These are phyloP conservation scores for Dendrocopos noguchii DNA, from an alignment of 2,113 vertebrate genomes.

Conservation along the genomic window DNA sequence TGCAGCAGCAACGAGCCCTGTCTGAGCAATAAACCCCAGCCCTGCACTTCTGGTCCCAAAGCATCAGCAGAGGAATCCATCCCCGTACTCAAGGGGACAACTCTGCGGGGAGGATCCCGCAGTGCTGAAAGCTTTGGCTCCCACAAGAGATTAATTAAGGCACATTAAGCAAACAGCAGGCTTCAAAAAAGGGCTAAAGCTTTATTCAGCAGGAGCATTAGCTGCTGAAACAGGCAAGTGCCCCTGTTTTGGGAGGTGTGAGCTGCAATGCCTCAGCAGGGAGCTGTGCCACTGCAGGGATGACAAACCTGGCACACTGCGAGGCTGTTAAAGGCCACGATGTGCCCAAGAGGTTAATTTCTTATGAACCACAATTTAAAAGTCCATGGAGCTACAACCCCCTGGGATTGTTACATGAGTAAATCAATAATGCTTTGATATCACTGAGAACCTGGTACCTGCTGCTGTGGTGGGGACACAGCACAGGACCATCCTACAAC, in stretches of 20 bases:
- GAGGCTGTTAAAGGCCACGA: background rate
- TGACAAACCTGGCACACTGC: rapidly evolving
- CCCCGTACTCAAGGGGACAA: background rate
- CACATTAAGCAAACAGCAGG: background rate
- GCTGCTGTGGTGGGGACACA: background rate
- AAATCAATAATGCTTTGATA: background rate
- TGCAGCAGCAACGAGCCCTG: rapidly evolving
- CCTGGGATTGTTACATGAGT: rapidly evolving
- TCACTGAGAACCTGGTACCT: background rate
- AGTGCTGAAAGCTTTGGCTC: background rate
- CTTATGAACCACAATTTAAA: background rate
- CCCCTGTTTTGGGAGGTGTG: background rate
- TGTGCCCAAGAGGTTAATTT: background rate
- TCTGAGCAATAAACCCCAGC: background rate
- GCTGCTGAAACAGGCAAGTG: background rate
- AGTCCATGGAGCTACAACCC: rapidly evolving
- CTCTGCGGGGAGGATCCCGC: background rate
- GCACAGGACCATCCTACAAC: rapidly evolving
- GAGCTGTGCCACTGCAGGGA: background rate
- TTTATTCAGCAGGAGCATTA: background rate
- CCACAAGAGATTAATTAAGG: background rate
- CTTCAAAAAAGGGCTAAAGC: background rate
- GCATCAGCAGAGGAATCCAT: background rate
- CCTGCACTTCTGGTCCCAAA: background rate
- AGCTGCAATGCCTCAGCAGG: background rate